Base-by-base conservation (phyloP, 1,140 invertebrate species). In the Trichomalopsis sarcophagae region DNA sequence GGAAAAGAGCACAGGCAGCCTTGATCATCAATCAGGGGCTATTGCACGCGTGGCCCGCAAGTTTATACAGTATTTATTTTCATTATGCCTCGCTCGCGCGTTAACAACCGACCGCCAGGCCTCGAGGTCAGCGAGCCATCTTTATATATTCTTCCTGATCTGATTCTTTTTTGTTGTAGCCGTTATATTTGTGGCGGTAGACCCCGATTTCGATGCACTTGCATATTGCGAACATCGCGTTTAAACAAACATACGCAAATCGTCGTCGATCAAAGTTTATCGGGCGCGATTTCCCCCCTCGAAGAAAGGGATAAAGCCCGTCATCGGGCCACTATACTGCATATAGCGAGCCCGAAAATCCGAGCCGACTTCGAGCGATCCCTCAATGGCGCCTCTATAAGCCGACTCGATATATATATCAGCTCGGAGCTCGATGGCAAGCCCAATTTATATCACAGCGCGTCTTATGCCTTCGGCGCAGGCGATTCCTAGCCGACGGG, bases 11-110 rank as follows among this genome's bases (percentile, higher is more conserved):
- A 44, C 89, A 84, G 17, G 62, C 89, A 62, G 55, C 91, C 91
- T 89, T 90, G 89, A 91, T 93, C 92, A 93, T 93, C 92, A 92
- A 93, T 93, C 92, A 93, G 90, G 87, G 87, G 85, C 88, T 87
- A 88, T 88, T 91, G 88, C 89, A 44, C 40, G 40, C 40, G 40
- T 88, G 88, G 88, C 87, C 88, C 84, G 84, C 89, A 89, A 93
- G 90, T 92, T 93, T 93, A 92, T 92, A 89, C 90, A 91, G 92
- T 93, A 93, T 93, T 93, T 93, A 93, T 93, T 93, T 92, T 92
- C 92, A 93, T 93, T 93, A 93, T 88, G 81, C 75, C 81, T 55
- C 74, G 69, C 79, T 55, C 33, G 55, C 55, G 47, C 47, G 55
- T 62, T 82, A 69, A 74, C 68, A 33, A n/a, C 14, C 33, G 27